phyloP scores from a whole-genome alignment of 2,113 vertebrate genomes.

The Aramus guarauna region DNA sequence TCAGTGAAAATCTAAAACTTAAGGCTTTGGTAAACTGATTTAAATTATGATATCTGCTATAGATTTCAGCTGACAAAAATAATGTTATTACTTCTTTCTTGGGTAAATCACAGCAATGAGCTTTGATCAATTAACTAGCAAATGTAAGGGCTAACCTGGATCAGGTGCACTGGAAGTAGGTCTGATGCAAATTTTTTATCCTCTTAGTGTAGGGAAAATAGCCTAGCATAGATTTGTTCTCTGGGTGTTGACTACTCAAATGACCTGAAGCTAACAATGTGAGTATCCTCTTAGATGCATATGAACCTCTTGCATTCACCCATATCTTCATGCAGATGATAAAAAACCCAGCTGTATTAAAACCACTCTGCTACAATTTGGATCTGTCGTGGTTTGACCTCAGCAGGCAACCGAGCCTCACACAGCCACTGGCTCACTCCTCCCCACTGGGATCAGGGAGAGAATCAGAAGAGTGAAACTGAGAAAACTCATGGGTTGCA shows the following conservation, averaged over 20 bases:
- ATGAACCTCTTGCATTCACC: not conserved
- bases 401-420: no score
- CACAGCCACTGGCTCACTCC: no score
- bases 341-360: not conserved
- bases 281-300: not conserved
- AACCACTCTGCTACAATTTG: not conserved
- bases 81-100: not conserved
- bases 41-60: not conserved
- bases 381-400: no score
- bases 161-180: not conserved
- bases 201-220: not conserved
- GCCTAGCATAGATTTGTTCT: not conserved
- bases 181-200: not conserved
- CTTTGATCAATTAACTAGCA: not conserved
- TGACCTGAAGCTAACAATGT: not conserved
- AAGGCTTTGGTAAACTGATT: not conserved
- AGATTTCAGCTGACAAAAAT: not conserved
- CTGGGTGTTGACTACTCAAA: not conserved
- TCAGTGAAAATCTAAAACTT: not conserved
- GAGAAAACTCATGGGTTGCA: no score
- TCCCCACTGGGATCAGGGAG: no score
- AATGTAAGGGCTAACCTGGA: not conserved
- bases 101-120: not conserved
- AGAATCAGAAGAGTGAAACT: no score
- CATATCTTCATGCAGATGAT: fast-evolving